A percentile compares a stretch with the other conserved stretches of the same genome.
Conservation (phyloP, 2,797 vertebrate genomes). For the Triplophysa yarkandensis region DNA sequence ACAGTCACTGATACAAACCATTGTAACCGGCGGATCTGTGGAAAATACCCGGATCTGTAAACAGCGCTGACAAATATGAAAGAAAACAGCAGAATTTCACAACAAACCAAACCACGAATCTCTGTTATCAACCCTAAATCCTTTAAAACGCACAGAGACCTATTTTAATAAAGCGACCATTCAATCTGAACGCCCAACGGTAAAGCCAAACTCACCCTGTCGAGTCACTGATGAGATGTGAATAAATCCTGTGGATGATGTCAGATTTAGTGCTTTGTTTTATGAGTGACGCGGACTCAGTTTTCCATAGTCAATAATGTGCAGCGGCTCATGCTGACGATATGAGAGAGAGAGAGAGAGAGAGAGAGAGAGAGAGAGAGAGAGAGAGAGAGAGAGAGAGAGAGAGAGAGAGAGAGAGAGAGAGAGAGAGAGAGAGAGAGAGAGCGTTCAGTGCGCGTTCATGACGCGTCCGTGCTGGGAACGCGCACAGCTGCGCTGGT, state of each 20-base stretch:
- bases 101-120: neutral
- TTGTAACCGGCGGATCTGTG: constrained; percentile 20
- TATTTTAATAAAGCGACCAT: neutral
- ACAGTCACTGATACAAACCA: neutral
- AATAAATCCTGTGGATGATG: constrained; percentile 8
- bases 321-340: neutral
- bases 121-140: neutral
- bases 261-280: neutral
- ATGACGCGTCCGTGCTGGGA: constrained; percentile 63
- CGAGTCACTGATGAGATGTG: constrained; percentile 7
- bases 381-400: constrained; percentile 42
- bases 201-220: constrained; percentile 47
- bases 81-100: no score
- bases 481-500: constrained; percentile 45
- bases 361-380: constrained; percentile 48
- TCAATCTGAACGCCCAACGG: constrained; percentile 11
- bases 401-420: constrained; percentile 45
- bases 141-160: neutral
- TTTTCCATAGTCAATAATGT: constrained; percentile 35
- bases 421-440: constrained; percentile 45
- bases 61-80: constrained; percentile 4
- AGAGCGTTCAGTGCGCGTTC: constrained; percentile 68
- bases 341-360: constrained; percentile 38
- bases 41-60: constrained; percentile 38
- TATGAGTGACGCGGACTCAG: constrained; percentile 37